phyloP scores from a whole-genome alignment of 2,888 invertebrate species.

The Drosophila anomelani region DNA sequence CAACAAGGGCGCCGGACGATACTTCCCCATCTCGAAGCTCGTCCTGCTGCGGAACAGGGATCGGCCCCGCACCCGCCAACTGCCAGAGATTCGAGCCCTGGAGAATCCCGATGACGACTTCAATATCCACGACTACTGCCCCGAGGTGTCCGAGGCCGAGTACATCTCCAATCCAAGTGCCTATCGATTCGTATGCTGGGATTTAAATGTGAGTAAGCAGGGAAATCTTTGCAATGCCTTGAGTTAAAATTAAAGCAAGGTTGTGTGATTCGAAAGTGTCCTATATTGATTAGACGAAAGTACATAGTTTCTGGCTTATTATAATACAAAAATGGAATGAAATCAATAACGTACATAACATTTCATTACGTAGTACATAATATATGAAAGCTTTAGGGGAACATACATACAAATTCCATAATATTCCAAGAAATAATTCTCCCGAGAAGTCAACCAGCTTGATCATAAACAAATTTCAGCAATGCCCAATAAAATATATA shows the following conservation, averaged over 20 bases:
- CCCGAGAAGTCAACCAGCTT: too few species aligned
- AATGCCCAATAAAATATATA: not conserved
- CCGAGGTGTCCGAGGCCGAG: slow-evolving; percentile 87
- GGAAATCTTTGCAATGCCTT: not conserved
- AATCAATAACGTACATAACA: not conserved
- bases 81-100: slow-evolving; percentile 91
- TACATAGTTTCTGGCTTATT: too few species aligned
- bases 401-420: not conserved
- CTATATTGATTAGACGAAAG: not conserved
- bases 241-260: not conserved
- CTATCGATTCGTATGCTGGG: slow-evolving; percentile 95
- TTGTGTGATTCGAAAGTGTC: not conserved
- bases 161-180: slow-evolving; percentile 88
- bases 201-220: not conserved
- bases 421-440: too few species aligned
- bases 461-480: not conserved
- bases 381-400: not conserved
- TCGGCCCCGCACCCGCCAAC: slow-evolving; percentile 91
- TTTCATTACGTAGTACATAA: not conserved
- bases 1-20: slow-evolving; percentile 95
- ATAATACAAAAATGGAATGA: not conserved
- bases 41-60: slow-evolving; percentile 95
- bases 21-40: slow-evolving; percentile 95
- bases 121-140: slow-evolving; percentile 92
- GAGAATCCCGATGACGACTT: slow-evolving; percentile 94